Conservation (phyloP, 2,888 invertebrate genomes). For the Diloba caeruleocephala region DNA sequence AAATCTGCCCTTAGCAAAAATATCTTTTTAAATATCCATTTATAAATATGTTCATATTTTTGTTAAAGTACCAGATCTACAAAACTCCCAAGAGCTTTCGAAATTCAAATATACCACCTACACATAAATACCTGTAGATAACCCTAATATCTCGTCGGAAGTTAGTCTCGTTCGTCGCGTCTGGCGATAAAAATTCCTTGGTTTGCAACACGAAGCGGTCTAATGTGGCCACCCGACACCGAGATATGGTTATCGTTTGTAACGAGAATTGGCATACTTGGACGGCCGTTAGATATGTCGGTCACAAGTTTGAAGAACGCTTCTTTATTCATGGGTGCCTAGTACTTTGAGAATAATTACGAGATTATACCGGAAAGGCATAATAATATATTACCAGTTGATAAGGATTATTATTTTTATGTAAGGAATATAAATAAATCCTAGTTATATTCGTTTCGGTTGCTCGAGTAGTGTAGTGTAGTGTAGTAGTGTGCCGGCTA, state of each 20-base stretch:
- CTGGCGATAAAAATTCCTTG: slow-evolving; percentile 68
- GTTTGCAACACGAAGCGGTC: slow-evolving; percentile 62
- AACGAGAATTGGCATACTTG: slow-evolving; percentile 60
- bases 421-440: no score
- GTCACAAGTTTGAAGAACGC: slow-evolving; percentile 56
- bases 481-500: no score
- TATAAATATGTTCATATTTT: no score
- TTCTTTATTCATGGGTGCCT: slow-evolving; percentile 38
- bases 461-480: no score
- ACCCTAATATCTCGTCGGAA: slow-evolving; percentile 55
- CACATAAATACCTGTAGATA: slow-evolving; percentile 40
- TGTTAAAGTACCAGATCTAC: slow-evolving; percentile 32
- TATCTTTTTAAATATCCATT: no score
- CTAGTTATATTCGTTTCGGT: no score
- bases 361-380: no score
- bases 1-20: no score
- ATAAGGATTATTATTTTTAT: no score
- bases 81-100: slow-evolving; percentile 27
- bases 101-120: slow-evolving; percentile 32
- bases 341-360: slow-evolving; percentile 26
- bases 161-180: slow-evolving; percentile 47
- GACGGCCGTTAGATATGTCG: slow-evolving; percentile 57
- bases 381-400: no score
- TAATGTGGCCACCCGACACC: slow-evolving; percentile 58
- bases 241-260: slow-evolving; percentile 59